Conservation (phyloP, 2,113 vertebrate species). For the Haemorhous mexicanus region DNA sequence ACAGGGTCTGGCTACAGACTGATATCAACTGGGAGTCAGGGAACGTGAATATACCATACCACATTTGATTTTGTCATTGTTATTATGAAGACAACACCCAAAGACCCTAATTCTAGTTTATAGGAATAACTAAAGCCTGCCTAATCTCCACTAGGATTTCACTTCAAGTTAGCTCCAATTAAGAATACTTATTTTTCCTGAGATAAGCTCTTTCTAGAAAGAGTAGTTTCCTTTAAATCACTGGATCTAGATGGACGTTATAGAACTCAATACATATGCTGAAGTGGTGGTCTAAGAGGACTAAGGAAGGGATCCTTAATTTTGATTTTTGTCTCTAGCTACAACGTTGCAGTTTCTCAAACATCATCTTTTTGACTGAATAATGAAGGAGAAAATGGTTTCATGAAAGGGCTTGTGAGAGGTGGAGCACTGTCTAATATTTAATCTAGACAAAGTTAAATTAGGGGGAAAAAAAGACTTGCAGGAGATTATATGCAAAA, state of each 20-base stretch:
- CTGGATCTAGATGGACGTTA: neutral
- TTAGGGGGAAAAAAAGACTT: neutral
- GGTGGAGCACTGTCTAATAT: neutral
- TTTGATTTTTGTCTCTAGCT: neutral
- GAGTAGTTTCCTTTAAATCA: neutral
- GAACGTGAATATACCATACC: neutral
- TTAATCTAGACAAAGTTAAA: neutral
- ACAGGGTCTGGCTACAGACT: neutral
- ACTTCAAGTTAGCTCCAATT: neutral
- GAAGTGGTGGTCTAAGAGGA: neutral
- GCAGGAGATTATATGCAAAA: neutral
- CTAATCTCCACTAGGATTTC: neutral
- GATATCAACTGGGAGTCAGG: neutral
- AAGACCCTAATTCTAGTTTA: neutral
- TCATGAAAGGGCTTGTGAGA: neutral
- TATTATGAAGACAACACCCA: neutral
- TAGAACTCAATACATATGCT: accelerated
- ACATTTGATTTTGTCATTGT: neutral
- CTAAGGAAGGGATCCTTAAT: neutral
- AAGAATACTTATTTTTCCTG: neutral
- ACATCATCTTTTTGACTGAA: neutral
- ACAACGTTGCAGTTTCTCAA: neutral
- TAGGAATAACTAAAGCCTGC: neutral
- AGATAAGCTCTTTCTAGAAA: neutral
- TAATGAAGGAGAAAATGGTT: neutral